A percentile compares a stretch with the other conserved stretches of the same genome.
These are phyloP conservation scores for Drosophila acutilabella DNA, from an alignment of 2,888 invertebrate species.

Conservation along the genomic window DNA sequence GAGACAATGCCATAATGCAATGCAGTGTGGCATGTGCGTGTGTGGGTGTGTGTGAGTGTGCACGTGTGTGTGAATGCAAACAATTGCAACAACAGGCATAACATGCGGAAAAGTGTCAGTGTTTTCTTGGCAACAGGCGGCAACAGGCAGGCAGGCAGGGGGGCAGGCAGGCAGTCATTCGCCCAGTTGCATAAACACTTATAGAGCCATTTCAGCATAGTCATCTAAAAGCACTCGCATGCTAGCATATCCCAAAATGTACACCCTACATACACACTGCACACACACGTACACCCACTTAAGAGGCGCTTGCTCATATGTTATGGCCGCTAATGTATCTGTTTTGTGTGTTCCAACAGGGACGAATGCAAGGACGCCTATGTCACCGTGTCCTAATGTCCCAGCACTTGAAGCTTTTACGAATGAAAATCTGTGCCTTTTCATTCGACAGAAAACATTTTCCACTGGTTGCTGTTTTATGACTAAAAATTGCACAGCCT, in stretches of 20 bases:
- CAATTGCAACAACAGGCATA: slow-evolving; percentile 76
- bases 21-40: slow-evolving; percentile 47
- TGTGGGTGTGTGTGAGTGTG: slow-evolving; percentile 28
- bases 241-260: slow-evolving; percentile 35
- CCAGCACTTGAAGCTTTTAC: slow-evolving; percentile 41
- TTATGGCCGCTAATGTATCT: slow-evolving; percentile 77
- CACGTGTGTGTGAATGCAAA: slow-evolving; percentile 44
- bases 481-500: background rate
- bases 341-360: slow-evolving; percentile 69
- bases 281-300: slow-evolving; percentile 21
- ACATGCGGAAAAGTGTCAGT: slow-evolving; percentile 78
- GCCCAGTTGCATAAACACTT: slow-evolving; percentile 75
- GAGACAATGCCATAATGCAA: slow-evolving; percentile 76
- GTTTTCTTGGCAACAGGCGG: slow-evolving; percentile 69
- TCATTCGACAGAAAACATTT: slow-evolving; percentile 30
- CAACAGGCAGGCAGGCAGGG: slow-evolving; percentile 32
- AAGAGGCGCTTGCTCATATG: slow-evolving; percentile 54
- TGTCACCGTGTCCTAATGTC: slow-evolving; percentile 22
- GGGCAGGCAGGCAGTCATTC: slow-evolving; percentile 20
- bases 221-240: slow-evolving; percentile 75
- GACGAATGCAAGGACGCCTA: slow-evolving; percentile 41
- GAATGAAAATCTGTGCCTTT: slow-evolving; percentile 46
- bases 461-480: slow-evolving; percentile 23
- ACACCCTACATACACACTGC: slow-evolving; percentile 9
- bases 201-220: slow-evolving; percentile 74